These are phyloP conservation scores for Nemotelus pantherinus DNA, from an alignment of 2,888 invertebrate species.

Conservation along the genomic window DNA sequence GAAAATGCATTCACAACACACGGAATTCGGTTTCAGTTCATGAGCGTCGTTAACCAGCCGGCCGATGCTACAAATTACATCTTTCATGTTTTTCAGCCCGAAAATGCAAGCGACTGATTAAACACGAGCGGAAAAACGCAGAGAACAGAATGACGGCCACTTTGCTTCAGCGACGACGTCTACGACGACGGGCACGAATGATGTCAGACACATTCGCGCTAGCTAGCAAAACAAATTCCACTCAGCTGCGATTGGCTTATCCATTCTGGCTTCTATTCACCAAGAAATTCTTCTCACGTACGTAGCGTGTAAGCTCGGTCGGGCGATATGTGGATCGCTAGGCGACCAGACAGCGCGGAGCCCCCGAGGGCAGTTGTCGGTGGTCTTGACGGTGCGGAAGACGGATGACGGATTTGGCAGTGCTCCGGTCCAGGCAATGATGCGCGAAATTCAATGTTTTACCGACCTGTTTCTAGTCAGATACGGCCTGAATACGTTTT, in stretches of 20 bases:
- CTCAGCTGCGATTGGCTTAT: slow-evolving; percentile 9
- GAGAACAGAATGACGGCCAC: slow-evolving; percentile 27
- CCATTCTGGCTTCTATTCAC: slow-evolving; percentile 5
- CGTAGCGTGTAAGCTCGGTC: neutral
- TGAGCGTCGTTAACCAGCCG: slow-evolving; percentile 11
- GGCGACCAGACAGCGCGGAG: slow-evolving; percentile 37
- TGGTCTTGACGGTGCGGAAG: neutral
- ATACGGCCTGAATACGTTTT: slow-evolving; percentile 9
- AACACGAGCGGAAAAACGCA: slow-evolving; percentile 10
- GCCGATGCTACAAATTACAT: slow-evolving; percentile 32
- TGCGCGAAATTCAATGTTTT: neutral
- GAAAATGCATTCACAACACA: slow-evolving; percentile 17
- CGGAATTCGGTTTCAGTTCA: slow-evolving; percentile 2
- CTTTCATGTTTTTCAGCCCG: slow-evolving; percentile 35
- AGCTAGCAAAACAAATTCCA: slow-evolving; percentile 20
- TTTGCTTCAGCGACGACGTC: slow-evolving; percentile 11
- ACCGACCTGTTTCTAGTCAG: neutral
- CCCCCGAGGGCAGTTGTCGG: slow-evolving; percentile 19
- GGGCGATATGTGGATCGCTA: slow-evolving; percentile 9
- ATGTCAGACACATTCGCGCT: slow-evolving; percentile 39
- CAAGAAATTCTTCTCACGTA: slow-evolving; percentile 16
- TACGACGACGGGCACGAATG: slow-evolving; percentile 2
- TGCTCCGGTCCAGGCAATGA: neutral
- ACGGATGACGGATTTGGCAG: neutral
- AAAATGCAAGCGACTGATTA: neutral